Conservation (phyloP, 1,140 invertebrate genomes). For the Heliconius hermathena region DNA sequence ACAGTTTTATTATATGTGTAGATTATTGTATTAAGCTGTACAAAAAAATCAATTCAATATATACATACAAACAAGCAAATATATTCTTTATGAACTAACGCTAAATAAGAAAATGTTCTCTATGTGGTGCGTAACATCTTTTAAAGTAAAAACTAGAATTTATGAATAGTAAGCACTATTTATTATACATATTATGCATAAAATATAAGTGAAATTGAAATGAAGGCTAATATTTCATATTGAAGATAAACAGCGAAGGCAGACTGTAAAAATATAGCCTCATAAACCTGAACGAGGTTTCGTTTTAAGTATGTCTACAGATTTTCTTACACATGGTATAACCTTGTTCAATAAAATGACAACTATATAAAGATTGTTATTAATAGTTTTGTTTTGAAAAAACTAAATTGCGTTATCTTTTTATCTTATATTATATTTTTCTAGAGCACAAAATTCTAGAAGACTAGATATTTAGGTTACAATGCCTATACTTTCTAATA, state of each 20-base stretch:
- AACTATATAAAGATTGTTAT: background rate
- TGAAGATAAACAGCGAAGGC: constrained; percentile 57
- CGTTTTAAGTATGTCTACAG: constrained; percentile 30
- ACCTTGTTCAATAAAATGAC: background rate
- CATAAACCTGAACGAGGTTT: constrained; percentile 46
- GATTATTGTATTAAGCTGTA: too few species aligned
- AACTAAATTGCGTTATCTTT: background rate
- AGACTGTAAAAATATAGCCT: constrained; percentile 58
- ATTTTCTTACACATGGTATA: constrained; percentile 21
- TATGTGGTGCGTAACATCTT: background rate
- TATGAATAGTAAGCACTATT: constrained; percentile 12
- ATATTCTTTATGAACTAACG: background rate
- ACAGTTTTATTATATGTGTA: too few species aligned
- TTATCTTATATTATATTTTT: background rate
- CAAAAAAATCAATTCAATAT: too few species aligned
- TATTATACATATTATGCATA: constrained; percentile 37
- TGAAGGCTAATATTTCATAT: constrained; percentile 52
- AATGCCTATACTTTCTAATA: background rate
- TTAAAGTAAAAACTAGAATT: constrained; percentile 13
- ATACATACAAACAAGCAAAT: too few species aligned
- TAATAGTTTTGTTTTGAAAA: too few species aligned
- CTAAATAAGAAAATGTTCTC: background rate
- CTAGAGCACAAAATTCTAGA: background rate
- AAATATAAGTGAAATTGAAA: constrained; percentile 55
- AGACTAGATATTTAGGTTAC: background rate